Base-by-base conservation (phyloP, 2,888 invertebrate species). In the Junonia oenone region DNA sequence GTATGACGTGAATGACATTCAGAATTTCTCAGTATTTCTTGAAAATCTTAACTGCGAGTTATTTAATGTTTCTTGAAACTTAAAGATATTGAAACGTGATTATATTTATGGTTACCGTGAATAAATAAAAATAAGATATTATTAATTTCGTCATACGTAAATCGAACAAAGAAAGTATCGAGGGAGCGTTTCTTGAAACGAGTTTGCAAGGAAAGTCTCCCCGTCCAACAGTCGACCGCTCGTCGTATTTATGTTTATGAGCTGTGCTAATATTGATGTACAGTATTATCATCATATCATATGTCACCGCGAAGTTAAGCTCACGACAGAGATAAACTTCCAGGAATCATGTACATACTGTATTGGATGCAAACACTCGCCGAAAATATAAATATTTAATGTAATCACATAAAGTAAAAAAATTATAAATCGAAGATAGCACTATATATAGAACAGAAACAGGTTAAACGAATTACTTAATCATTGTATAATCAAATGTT, bases 241-340 rank as follows among this genome's bases (percentile, higher is more conserved):
- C 29, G 53, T 40, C 53, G 58, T 68, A 63, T 71, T 66, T 63
- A 66, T 59, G 66, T 62, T 67, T 65, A 69, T 26, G 67, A 72
- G 51, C 58, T 53, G 58, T 64, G 69, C 69, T 74, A 81, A 81
- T 78, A 75, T 81, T 81, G 73, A 72, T 73, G 58, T 51, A 15
- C 48, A 19, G 48, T 54, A 66, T 75, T 75, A 78, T 78, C 71
- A 38, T 22, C 38, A 46, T 38, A 46, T 38, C 46, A 38, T 46
- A 47, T 53, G 53, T 38, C 38, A 29, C 47, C 6, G 22, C 37
- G 46, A 52, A n/a, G 37, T 52, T 48, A 43, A 53, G 47, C 31
- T 40, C 40, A 26, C 22, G n/a, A n/a, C n/a, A n/a, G n/a, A 53
- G 38, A 53, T 37, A 49, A 22, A 47, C 27, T 40, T 40, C 38